Base-by-base conservation (phyloP, 2,797 vertebrate genomes). In the Acanthiza pusilla region DNA sequence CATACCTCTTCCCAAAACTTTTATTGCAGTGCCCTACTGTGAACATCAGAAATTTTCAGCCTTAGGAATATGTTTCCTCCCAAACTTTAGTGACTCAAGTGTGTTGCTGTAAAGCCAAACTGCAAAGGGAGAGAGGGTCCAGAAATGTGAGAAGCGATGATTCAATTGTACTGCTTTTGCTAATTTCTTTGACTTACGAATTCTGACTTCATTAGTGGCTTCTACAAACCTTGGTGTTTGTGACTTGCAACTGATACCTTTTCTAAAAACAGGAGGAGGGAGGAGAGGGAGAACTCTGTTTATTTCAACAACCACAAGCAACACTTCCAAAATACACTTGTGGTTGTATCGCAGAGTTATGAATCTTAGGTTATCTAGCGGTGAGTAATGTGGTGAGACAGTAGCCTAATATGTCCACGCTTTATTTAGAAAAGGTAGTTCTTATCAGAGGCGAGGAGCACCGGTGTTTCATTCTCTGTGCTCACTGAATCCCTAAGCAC, bases 361-460 rank as follows among this genome's bases (percentile, higher is more conserved):
- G 94, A 95, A 92, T 95, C 95, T 89, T 60, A 77, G 68, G 66
- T 83, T 94, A 91, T 95, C 92, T 92, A 34, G 54, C 4, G 8
- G 84, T 94, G 91, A 94, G 86, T 94, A 93, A 87, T 43, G 50
- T 89, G 91, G 45, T 93, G 90, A 95, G 75, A 74, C 66, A 76
- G 92, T n/a, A 86, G 77, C 85, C 76, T 83, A 32, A 81, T 87
- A 76, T 71, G 87, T 84, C 55, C 60, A 36, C 0, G 29, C 93
- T 96, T 82, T 96, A 91, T 96, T 97, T 97, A 92, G 94, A 93
- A 93, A 79, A 96, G 93, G 94, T 92, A 75, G 71, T 62, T 70
- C 74, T 91, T 93, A 82, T 76, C 11, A 5, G 82, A 85, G 90
- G 30, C 55, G 81, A 88, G 93, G 70, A 95, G 21, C 32, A 50